Evolutionary conservation across 2,888 invertebrate genomes (phyloP), one percentile per base, ranked within the genome.

Genomic region (Frankliniella intonsa): DNA sequence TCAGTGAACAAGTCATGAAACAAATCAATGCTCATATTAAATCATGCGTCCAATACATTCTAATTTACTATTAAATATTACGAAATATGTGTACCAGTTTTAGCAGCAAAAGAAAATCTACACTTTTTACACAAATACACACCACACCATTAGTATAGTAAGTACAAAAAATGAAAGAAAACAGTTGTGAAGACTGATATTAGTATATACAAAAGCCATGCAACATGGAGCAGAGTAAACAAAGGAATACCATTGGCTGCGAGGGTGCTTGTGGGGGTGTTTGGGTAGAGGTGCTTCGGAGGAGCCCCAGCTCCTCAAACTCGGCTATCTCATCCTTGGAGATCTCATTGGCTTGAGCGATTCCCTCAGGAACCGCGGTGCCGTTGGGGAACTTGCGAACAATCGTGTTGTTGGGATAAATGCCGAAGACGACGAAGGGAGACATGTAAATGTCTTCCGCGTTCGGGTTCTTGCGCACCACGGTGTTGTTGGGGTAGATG

Each of bases 341-440:
- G 55, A 76, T 25, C 69, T 76, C 25, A 22, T 22, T 22, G 69
- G 69, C 84, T 55, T 83, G 82, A 25, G 83, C 81, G 17, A 82
- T 82, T 80, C 84, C 84, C 49, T 93, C 92, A 88, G 94, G 93
- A 88, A 94, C 92, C 88, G 92, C 89, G 87, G 94, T 94, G 88
- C 94, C 94, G 86, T 94, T 94, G 84, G 94, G 94, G 87, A 92
- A 94, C 89, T 93, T 94, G 89, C 93, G 92, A 87, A 94, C 92
- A 88, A 94, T 90, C 87, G 92, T 93, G 89, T 94, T 94, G 90
- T 94, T 93, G 85, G 94, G 94, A 88, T 92, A 92, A 86, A 94
- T 91, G 87, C 94, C 94, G 86, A 93, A 93, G 87, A 94, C 91
- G 86, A 94, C 91, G 88, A 92, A 94, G 84, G 94, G 93, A 86